Evolutionary conservation across 2,888 invertebrate genomes (phyloP).

Genomic region (Octonoba sinensis): DNA sequence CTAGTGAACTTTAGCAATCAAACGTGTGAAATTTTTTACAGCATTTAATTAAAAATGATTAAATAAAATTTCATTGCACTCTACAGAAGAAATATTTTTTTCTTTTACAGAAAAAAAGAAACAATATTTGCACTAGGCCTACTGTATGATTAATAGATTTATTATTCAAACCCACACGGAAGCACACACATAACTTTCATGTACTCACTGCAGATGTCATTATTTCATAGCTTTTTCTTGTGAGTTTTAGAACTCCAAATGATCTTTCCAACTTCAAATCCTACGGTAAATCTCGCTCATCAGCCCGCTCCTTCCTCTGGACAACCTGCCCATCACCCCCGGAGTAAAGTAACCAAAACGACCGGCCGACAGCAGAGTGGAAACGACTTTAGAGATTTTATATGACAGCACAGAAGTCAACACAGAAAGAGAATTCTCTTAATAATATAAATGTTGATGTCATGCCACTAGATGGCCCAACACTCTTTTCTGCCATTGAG

Average conservation of each 20-base stretch:
- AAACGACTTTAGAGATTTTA: conserved; percentile 40
- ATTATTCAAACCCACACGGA: too few species aligned
- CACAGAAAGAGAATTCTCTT: too few species aligned
- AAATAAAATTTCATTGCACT: not conserved
- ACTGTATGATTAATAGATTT: conserved; percentile 16
- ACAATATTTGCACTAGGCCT: conserved; percentile 55
- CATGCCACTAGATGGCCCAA: too few species aligned
- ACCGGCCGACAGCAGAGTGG: conserved; percentile 56
- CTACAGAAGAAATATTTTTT: not conserved
- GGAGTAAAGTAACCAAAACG: conserved; percentile 58
- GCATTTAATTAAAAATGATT: not conserved
- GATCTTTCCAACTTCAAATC: conserved; percentile 38
- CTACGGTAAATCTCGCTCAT: conserved; percentile 56
- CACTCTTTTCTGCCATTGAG: too few species aligned
- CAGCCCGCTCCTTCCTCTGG: conserved; percentile 48
- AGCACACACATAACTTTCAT: not conserved
- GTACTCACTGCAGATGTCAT: conserved; percentile 65
- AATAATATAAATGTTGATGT: too few species aligned
- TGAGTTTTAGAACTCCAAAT: conserved; percentile 49
- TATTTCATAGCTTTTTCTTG: conserved; percentile 63
- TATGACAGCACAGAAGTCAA: too few species aligned
- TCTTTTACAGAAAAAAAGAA: not conserved
- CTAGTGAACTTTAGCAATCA: too few species aligned
- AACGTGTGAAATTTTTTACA: too few species aligned
- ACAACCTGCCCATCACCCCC: conserved; percentile 64